Conservation (phyloP, 2,888 invertebrate species). For the Crossocerus cetratus region DNA sequence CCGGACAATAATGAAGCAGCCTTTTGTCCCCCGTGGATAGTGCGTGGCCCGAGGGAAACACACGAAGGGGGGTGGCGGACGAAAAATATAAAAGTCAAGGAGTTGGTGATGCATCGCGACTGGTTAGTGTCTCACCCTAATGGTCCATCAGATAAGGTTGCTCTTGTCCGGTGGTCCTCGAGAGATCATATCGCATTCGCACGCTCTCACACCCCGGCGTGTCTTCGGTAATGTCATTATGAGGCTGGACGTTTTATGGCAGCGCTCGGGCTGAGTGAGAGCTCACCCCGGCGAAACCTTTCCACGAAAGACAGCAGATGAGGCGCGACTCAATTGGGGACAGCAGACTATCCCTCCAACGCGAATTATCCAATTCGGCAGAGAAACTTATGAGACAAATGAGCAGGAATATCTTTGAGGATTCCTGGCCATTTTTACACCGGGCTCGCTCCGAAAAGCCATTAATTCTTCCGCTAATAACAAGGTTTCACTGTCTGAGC, state of each 20-base stretch:
- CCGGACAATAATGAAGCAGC: constrained; percentile 39
- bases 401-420: no score
- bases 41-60: constrained; percentile 34
- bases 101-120: constrained; percentile 59
- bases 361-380: no score
- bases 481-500: neutral
- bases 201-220: constrained; percentile 60
- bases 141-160: constrained; percentile 68
- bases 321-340: constrained; percentile 40
- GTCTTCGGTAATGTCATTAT: constrained; percentile 63
- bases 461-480: constrained; percentile 17
- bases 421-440: neutral
- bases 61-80: constrained; percentile 42
- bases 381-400: no score
- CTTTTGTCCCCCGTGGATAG: constrained; percentile 9
- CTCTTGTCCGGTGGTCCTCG: constrained; percentile 60
- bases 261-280: constrained; percentile 39
- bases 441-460: neutral
- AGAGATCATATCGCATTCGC: constrained; percentile 61
- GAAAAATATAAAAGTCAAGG: constrained; percentile 64
- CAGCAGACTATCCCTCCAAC: no score
- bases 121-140: constrained; percentile 63
- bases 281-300: constrained; percentile 13
- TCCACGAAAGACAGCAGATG: constrained; percentile 1
- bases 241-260: constrained; percentile 45